Base-by-base conservation (phyloP, 37 sponge, comb jelly and placozoan genomes). In the Lycopodina hypogea region DNA sequence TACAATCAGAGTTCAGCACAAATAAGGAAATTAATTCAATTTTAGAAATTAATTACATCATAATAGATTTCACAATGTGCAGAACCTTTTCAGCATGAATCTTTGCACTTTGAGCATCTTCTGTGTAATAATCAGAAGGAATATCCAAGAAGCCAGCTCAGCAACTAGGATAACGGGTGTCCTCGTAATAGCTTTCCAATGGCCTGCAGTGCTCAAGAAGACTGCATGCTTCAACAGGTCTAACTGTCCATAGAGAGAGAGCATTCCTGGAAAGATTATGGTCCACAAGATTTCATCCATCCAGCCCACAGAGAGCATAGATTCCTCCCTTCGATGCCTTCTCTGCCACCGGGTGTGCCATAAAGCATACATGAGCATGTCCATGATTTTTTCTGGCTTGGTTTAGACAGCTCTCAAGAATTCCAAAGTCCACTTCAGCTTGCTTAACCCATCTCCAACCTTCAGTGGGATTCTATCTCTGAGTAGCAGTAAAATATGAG, bases 261-360 rank as follows among this genome's bases (percentile, higher is more conserved):
- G 86, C 79, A 71, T 71, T 78, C 28, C 34, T 34, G 32, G 45
- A 23, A 11, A 78, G 41, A 8, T 72, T 39, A 30, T 78, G 80
- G 24, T 34, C 37, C n/a, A 18, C 59, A 38, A 85, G 32, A 62
- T 51, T 57, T 12, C 42, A 55, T 2, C 74, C 53, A 42, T 77
- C 75, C 42, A 90, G 48, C 61, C 90, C 90, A 73, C 78, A 74
- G 1, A 56, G 48, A 22, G 59, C 42, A 59, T 71, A 68, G 42
- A 82, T 69, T 1, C 72, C 87, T 50, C 78, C 90, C 39, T 90
- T 90, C 51, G 86, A 68, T 29, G 84, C 83, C 58, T 91, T 91
- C 59, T 83, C 84, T 34, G 82, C 81, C 9, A 91, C 84, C 59
- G 86, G 82, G 61, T 86, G 87, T 23, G 88, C 78, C 71, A 78